Evolutionary conservation across 2,888 invertebrate species (phyloP).

Genomic region (Lepidonotus clava): DNA sequence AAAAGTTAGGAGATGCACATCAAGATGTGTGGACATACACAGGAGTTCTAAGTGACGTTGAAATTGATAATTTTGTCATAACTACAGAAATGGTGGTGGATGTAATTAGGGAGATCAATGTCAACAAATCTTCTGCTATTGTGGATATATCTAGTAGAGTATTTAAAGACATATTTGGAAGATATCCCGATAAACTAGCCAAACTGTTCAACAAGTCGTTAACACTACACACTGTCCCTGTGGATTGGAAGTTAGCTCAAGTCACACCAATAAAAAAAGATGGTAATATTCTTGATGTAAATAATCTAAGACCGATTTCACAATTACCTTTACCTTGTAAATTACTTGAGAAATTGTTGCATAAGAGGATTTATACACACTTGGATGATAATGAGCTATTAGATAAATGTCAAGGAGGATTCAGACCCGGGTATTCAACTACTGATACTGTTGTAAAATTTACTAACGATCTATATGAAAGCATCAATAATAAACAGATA

Average conservation of each 20-base stretch:
- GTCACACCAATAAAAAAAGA: background rate
- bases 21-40: no score
- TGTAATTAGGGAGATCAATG: no score
- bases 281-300: background rate
- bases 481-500: background rate
- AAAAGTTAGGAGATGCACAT: no score
- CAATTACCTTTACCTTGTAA: background rate
- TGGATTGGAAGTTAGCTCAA: background rate
- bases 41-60: no score
- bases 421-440: background rate
- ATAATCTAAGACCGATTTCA: background rate
- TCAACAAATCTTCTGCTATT: no score
- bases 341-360: background rate
- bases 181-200: background rate
- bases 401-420: background rate
- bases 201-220: background rate
- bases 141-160: no score
- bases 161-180: no score
- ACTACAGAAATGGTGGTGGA: no score
- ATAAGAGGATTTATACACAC: background rate
- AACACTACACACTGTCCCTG: background rate
- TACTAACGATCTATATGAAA: background rate
- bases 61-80: no score
- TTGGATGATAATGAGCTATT: background rate
- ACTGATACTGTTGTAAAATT: background rate